phyloP scores from a whole-genome alignment of 2,888 invertebrate species.

The Cabera pusaria region DNA sequence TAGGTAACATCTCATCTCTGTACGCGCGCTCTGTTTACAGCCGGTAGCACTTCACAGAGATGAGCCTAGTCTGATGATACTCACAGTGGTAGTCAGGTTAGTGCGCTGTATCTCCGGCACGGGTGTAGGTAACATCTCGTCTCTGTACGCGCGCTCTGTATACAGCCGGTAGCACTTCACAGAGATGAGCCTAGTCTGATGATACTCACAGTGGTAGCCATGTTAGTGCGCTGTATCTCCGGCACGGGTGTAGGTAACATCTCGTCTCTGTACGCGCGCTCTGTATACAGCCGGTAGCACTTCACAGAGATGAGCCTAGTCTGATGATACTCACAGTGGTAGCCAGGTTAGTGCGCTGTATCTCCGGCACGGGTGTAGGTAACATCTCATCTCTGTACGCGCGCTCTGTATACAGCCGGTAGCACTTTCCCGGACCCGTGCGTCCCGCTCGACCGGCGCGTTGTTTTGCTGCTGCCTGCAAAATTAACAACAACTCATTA shows the following conservation, averaged over 20 bases:
- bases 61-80: too few relatives aligned
- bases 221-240: slow-evolving; percentile 99
- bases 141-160: too few relatives aligned
- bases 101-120: too few relatives aligned
- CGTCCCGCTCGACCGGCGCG: slow-evolving; percentile 98
- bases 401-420: slow-evolving; percentile 98
- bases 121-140: too few relatives aligned
- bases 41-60: too few relatives aligned
- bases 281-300: slow-evolving; percentile 98
- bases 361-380: slow-evolving; percentile 98
- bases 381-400: slow-evolving; percentile 99
- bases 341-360: slow-evolving; percentile 98
- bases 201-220: slow-evolving; percentile 91
- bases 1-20: too few relatives aligned
- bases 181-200: too few relatives aligned
- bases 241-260: slow-evolving; percentile 99
- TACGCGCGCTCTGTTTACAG: too few relatives aligned
- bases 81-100: too few relatives aligned
- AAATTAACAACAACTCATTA: too few relatives aligned
- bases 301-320: too few relatives aligned
- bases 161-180: too few relatives aligned
- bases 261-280: slow-evolving; percentile 98
- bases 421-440: slow-evolving; percentile 98
- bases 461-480: slow-evolving; percentile 97
- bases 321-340: slow-evolving; percentile 86